phyloP scores from a whole-genome alignment of 2,113 vertebrate genomes.

The Scopus umbretta region DNA sequence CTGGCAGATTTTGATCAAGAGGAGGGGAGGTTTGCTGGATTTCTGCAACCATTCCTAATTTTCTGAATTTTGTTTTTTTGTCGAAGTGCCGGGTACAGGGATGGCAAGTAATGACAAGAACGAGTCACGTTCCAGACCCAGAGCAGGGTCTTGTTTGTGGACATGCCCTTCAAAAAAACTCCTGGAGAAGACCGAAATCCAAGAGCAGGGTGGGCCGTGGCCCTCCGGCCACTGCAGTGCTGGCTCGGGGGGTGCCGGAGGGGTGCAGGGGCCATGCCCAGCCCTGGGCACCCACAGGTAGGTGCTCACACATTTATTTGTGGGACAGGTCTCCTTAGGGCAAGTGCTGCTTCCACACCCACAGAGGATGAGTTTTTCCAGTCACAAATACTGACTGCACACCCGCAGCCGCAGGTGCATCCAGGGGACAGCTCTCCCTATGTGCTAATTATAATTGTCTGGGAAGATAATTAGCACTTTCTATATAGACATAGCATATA shows the following conservation, averaged over 20 bases:
- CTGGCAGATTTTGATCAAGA: background rate
- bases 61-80: background rate
- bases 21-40: background rate
- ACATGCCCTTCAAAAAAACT: background rate
- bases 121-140: background rate
- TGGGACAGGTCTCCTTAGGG: background rate
- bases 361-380: background rate
- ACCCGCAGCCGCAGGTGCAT: background rate
- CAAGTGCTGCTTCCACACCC: background rate
- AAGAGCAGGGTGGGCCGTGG: background rate
- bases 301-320: background rate
- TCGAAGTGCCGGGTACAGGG: background rate
- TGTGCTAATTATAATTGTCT: background rate
- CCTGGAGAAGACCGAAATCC: background rate
- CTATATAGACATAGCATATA: background rate
- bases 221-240: background rate
- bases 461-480: background rate
- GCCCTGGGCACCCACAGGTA: background rate
- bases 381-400: background rate
- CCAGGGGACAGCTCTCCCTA: background rate
- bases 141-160: background rate
- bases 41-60: background rate
- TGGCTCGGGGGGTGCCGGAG: background rate
- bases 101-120: background rate
- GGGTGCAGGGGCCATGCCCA: background rate